phyloP scores from a whole-genome alignment of 1,140 invertebrate species.

The Anadara kagoshimensis region DNA sequence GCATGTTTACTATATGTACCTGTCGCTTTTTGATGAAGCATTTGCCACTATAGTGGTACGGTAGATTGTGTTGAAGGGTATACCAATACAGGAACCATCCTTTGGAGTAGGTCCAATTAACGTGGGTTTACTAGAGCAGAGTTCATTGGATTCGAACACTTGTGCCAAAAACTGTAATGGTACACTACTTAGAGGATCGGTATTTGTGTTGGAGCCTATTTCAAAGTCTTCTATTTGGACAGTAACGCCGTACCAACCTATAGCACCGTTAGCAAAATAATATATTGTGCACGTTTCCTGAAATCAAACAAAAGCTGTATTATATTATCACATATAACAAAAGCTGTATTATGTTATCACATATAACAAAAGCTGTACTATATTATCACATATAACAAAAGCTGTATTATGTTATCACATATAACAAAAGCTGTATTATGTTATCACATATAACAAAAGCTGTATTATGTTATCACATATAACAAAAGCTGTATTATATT shows the following conservation, averaged over 20 bases:
- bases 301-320: too few relatives aligned
- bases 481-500: too few relatives aligned
- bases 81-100: constrained; percentile 9
- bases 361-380: too few relatives aligned
- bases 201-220: background rate
- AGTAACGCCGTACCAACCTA: constrained; percentile 17
- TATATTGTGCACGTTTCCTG: background rate
- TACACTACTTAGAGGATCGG: constrained; percentile 15
- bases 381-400: too few relatives aligned
- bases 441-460: too few relatives aligned
- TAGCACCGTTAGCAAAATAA: background rate
- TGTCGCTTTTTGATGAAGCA: background rate
- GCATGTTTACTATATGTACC: background rate
- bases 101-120: constrained; percentile 16
- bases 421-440: too few relatives aligned
- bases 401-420: too few relatives aligned
- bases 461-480: too few relatives aligned
- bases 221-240: constrained; percentile 26
- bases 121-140: constrained; percentile 9
- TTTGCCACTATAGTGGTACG: background rate
- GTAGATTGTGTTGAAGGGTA: constrained; percentile 4
- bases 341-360: too few relatives aligned
- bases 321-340: too few relatives aligned
- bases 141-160: background rate
- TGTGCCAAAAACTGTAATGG: constrained; percentile 21